These are phyloP conservation scores for Myrmecobius fasciatus DNA, from an alignment of 2,113 vertebrate genomes.

Conservation along the genomic window DNA sequence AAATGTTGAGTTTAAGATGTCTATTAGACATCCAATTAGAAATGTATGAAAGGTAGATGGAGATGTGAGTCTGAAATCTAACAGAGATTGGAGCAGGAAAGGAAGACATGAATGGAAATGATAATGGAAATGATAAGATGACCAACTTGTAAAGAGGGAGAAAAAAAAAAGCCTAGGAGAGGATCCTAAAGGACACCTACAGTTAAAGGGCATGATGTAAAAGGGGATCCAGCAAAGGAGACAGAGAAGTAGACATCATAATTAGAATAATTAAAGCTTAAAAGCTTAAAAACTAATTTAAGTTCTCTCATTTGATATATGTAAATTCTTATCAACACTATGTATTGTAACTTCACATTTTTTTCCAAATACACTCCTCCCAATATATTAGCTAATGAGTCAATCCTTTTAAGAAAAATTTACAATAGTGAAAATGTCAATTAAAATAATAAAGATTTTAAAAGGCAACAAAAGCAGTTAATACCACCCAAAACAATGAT, in stretches of 20 bases:
- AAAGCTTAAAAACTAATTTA: background rate
- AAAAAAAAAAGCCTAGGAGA: background rate
- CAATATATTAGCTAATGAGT: background rate
- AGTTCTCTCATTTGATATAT: background rate
- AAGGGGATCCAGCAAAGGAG: background rate
- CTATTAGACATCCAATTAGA: background rate
- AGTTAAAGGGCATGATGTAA: background rate
- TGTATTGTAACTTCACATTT: background rate
- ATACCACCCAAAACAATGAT: background rate
- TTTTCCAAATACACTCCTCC: background rate
- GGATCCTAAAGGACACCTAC: background rate
- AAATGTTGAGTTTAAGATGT: background rate
- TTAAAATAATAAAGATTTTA: background rate
- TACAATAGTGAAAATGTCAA: background rate
- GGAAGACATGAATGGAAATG: background rate
- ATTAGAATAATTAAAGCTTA: background rate
- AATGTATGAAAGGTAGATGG: background rate
- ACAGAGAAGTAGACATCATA: background rate
- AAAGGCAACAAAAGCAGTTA: no score
- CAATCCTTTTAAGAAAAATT: background rate
- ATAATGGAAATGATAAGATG: background rate
- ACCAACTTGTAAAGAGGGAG: background rate
- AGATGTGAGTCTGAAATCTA: background rate
- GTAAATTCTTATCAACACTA: no score
- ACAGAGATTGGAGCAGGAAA: background rate